Evolutionary conservation across 2,888 invertebrate genomes (phyloP).

Genomic region (Amorpha juglandis): DNA sequence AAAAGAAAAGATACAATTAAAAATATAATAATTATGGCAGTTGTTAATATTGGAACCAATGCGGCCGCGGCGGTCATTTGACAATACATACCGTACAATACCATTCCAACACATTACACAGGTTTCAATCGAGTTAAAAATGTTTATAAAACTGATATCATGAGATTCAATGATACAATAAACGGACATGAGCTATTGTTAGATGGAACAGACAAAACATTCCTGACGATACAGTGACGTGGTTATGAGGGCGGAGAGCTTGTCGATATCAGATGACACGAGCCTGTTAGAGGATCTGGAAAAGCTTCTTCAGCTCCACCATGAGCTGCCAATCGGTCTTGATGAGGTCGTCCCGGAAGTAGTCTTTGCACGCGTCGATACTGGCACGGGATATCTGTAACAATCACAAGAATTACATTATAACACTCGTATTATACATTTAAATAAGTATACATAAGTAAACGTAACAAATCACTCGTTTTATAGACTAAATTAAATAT

Average conservation of each 20-base stretch:
- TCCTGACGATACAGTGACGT: slow-evolving; percentile 36
- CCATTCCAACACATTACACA: slow-evolving; percentile 18
- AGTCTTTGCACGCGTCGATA: slow-evolving; percentile 99
- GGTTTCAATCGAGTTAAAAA: slow-evolving; percentile 15
- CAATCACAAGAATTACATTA: slow-evolving; percentile 39
- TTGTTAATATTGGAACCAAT: slow-evolving; percentile 8
- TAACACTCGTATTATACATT: background rate
- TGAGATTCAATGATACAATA: slow-evolving; percentile 65
- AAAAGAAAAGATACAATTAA: background rate
- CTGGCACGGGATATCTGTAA: slow-evolving; percentile 97
- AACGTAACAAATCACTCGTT: too few relatives aligned
- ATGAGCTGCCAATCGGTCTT: slow-evolving; percentile 99
- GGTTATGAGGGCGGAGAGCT: slow-evolving; percentile 50
- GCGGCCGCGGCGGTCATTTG: slow-evolving; percentile 19
- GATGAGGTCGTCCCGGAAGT: slow-evolving; percentile 98
- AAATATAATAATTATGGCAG: slow-evolving; percentile 8
- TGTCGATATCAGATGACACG: slow-evolving; percentile 39
- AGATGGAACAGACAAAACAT: slow-evolving; percentile 70
- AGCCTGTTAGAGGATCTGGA: slow-evolving; percentile 93
- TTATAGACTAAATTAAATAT: background rate
- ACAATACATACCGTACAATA: slow-evolving; percentile 1
- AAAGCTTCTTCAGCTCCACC: slow-evolving; percentile 98
- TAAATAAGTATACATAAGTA: too few relatives aligned
- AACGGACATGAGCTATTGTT: slow-evolving; percentile 48
- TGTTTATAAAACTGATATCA: slow-evolving; percentile 37